Percentiles rank a stretch among this genome's conserved stretches.
Conservation (phyloP, 2,113 vertebrate genomes). For the Peucedramus taeniatus region DNA sequence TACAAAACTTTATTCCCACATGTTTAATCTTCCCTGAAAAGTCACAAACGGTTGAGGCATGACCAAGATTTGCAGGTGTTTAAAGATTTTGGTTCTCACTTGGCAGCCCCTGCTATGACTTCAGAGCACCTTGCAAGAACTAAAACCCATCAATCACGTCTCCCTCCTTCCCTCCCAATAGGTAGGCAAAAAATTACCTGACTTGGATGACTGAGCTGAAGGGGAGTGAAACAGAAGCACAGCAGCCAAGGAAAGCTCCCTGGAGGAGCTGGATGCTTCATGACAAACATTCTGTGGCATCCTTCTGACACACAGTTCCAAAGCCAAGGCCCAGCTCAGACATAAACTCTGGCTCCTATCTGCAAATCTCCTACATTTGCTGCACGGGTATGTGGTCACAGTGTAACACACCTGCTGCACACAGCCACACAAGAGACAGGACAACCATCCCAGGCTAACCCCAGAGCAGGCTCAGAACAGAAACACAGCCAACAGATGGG, state of each 20-base stretch:
- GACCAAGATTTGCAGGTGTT: constrained; percentile 14
- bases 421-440: accelerated
- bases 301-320: background rate
- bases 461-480: accelerated
- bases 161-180: background rate
- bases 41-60: constrained; percentile 9
- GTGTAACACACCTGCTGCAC: background rate
- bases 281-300: no score
- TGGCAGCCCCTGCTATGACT: background rate
- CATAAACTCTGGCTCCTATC: background rate
- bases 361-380: background rate
- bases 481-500: background rate
- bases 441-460: background rate
- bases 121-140: background rate
- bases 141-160: constrained; percentile 4
- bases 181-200: background rate
- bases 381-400: background rate
- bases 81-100: background rate
- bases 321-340: background rate
- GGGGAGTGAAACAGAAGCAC: background rate
- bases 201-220: background rate
- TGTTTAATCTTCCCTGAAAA: background rate
- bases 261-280: background rate
- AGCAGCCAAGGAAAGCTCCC: background rate
- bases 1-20: background rate